These are phyloP conservation scores for Heliconius hermathena DNA, from an alignment of 1,140 invertebrate species.

Conservation along the genomic window DNA sequence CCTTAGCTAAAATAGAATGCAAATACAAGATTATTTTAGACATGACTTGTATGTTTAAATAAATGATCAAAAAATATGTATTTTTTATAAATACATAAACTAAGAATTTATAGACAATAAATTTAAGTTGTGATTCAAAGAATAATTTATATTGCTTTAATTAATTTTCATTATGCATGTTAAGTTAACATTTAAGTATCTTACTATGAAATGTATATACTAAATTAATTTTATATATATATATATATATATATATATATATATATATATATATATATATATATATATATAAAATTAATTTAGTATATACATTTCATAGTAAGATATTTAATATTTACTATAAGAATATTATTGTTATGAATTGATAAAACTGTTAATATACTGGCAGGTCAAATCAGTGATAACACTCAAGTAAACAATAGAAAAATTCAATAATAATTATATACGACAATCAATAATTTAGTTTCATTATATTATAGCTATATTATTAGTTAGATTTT, in stretches of 20 bases:
- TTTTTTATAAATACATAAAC: background rate
- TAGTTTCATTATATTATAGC: background rate
- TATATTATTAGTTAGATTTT: background rate
- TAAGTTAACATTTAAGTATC: background rate
- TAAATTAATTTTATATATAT: background rate
- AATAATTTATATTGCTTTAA: too few species aligned
- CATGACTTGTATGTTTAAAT: background rate
- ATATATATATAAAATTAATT: background rate
- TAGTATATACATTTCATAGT: background rate
- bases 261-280: too few species aligned
- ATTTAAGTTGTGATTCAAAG: too few species aligned
- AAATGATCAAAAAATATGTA: background rate
- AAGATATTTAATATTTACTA: background rate
- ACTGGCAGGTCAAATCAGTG: background rate
- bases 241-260: too few species aligned
- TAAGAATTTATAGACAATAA: too few species aligned
- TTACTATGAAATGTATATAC: background rate
- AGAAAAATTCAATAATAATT: conserved; percentile 1
- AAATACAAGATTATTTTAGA: conserved; percentile 27
- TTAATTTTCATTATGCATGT: too few species aligned
- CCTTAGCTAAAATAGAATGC: conserved; percentile 41
- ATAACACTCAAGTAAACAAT: conserved; percentile 2
- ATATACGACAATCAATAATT: background rate
- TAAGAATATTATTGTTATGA: conserved; percentile 1
- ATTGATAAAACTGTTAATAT: background rate